These are phyloP conservation scores for Oreochromis grahami DNA, from an alignment of 2,797 vertebrate species.

Conservation along the genomic window DNA sequence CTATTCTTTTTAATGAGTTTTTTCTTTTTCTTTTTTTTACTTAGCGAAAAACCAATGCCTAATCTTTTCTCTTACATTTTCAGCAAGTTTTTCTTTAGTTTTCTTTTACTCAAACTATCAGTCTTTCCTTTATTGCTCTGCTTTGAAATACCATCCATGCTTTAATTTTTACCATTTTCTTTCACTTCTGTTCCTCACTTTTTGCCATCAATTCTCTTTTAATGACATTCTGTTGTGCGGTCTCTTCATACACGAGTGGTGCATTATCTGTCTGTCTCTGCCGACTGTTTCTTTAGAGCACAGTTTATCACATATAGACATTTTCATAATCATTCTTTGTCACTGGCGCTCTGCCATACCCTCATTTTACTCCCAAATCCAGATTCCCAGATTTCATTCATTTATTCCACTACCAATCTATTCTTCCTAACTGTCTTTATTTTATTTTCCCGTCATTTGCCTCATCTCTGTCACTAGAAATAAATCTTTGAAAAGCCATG, in stretches of 20 bases:
- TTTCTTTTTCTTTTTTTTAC: not conserved
- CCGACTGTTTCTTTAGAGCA: not conserved
- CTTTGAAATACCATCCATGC: not conserved
- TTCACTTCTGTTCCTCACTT: not conserved
- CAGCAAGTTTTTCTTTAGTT: not conserved
- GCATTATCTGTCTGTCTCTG: not conserved
- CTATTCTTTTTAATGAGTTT: not conserved
- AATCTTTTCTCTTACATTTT: not conserved
- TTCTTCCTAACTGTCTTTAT: not conserved
- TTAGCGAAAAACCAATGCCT: not conserved
- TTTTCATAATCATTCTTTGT: slow-evolving; percentile 15
- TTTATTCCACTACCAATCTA: not conserved
- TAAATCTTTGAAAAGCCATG: slow-evolving; percentile 4
- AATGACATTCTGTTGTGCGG: not conserved
- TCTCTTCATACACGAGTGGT: not conserved
- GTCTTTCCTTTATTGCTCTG: not conserved
- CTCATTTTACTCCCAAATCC: slow-evolving; percentile 7
- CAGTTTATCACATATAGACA: slow-evolving; percentile 14
- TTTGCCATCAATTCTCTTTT: not conserved
- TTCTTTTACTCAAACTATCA: not conserved
- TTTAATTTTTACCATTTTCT: not conserved
- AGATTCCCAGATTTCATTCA: not conserved
- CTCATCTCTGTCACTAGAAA: not conserved
- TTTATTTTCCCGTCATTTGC: not conserved
- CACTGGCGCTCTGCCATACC: not conserved